Base-by-base conservation (phyloP, 2,888 invertebrate species). In the Gerris lacustris region DNA sequence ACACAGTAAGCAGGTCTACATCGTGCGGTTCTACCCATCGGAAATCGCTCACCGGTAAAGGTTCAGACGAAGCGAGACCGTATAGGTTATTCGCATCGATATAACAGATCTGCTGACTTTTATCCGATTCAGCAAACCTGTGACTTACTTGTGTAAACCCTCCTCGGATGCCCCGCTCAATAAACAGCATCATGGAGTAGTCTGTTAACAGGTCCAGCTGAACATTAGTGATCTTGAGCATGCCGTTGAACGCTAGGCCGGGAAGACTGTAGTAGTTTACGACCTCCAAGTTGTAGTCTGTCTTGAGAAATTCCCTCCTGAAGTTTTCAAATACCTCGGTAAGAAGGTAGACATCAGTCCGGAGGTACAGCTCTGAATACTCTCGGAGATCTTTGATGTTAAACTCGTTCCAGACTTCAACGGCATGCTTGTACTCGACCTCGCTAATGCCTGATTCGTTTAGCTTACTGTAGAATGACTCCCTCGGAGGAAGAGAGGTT, bases 241-340 rank as follows among this genome's bases (percentile, higher is more conserved):
- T 47, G 11, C 47, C 6, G 47, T 47, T 11, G 11, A 7, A 47
- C 6, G 7, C 11, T 47, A 47, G 11, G 7, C 47, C 47, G 11
- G 47, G 47, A 6, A 47, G 11, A 47, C 47, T 47, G 47, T 7
- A 47, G 47, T 47, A 47, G 47, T 47, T 7, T 7, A 6, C 6
- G 11, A 11, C 7, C 7, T 47, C 47, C 11, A 47, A 47, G 11
- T 11, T 11, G 47, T 7, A 47, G 11, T 6, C 7, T 47, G 47
- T 6, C 6, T 6, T 7, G 7, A 47, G 47, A 47, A 47, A 64
- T 17, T 6, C 17, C n/a, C n/a, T 64, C 64, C 31, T 17, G 66
- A 73, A 80, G 80, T 79, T 77, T 74, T 80, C 80, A 73, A 80
- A 79, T 6, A 80, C 74, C 69, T 80, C n/a, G n/a, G n/a, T n/a